A percentile compares a stretch with the other conserved stretches of the same genome.
These are phyloP conservation scores for Oligia fasciuncula DNA, from an alignment of 2,888 invertebrate genomes.

Conservation along the genomic window DNA sequence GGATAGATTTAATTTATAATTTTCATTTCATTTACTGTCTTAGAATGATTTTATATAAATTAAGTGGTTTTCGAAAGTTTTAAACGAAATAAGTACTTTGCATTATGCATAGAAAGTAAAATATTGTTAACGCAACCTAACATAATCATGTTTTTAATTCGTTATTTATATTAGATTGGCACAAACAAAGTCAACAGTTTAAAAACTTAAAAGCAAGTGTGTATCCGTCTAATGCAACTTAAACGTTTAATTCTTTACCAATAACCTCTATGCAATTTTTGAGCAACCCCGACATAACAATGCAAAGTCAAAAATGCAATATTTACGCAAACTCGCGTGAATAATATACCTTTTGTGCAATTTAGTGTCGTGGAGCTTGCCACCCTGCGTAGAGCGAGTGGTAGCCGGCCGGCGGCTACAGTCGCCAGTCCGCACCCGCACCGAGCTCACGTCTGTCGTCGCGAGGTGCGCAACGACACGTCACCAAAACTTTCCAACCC, in stretches of 20 bases:
- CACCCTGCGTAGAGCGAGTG: slow-evolving; percentile 70
- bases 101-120: background rate
- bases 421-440: slow-evolving; percentile 79
- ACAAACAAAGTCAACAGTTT: background rate
- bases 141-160: background rate
- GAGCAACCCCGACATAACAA: slow-evolving; percentile 34
- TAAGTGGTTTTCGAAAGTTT: background rate
- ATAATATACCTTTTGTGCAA: slow-evolving; percentile 42
- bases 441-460: slow-evolving; percentile 60
- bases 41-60: background rate
- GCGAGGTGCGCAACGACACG: slow-evolving; percentile 74
- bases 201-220: background rate
- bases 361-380: slow-evolving; percentile 47
- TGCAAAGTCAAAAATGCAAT: slow-evolving; percentile 32
- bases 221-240: slow-evolving; percentile 14
- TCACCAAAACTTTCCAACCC: slow-evolving; percentile 85
- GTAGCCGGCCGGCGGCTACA: slow-evolving; percentile 78
- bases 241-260: slow-evolving; percentile 11
- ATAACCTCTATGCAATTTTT: slow-evolving; percentile 20
- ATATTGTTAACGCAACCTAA: background rate
- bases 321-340: slow-evolving; percentile 37
- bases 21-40: background rate
- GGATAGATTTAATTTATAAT: too few relatives aligned
- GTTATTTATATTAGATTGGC: background rate
- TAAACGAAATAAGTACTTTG: background rate